phyloP scores from a whole-genome alignment of 1,140 invertebrate species.

The Aleiodes sp. region DNA sequence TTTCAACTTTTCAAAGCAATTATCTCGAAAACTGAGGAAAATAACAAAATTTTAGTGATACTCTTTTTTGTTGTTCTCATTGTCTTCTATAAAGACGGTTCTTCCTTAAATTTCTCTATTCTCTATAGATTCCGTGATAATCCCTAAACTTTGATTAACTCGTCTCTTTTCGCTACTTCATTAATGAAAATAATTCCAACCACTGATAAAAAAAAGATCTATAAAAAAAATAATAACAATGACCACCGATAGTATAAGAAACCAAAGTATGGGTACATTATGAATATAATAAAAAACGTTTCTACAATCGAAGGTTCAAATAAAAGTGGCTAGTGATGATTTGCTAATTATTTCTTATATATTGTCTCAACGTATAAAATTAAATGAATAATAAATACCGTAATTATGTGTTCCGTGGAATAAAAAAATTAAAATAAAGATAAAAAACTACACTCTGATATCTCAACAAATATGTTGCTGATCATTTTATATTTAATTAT shows the following conservation, averaged over 20 bases:
- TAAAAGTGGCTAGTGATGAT: slow-evolving; percentile 9
- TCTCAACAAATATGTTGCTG: not conserved
- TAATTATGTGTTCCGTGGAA: slow-evolving; percentile 24
- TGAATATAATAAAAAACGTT: not conserved
- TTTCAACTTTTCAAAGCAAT: too few species aligned
- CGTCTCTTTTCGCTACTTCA: too few species aligned
- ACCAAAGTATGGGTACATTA: not conserved
- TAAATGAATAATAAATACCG: not conserved
- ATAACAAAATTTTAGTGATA: too few species aligned
- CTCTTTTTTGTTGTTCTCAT: too few species aligned
- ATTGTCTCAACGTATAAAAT: not conserved
- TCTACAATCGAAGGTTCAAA: not conserved
- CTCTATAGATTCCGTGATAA: too few species aligned
- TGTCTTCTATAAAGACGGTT: too few species aligned
- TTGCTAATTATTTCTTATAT: not conserved
- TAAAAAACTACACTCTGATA: not conserved
- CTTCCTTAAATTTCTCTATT: too few species aligned
- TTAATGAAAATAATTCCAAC: too few species aligned
- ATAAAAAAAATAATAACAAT: not conserved
- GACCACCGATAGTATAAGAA: not conserved
- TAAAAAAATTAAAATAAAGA: too few species aligned
- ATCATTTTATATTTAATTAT: slow-evolving; percentile 23
- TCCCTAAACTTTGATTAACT: too few species aligned
- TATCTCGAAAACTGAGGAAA: too few species aligned
- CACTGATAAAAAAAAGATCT: not conserved